phyloP scores from a whole-genome alignment of 2,113 vertebrate genomes.

The Plotosus lineatus region DNA sequence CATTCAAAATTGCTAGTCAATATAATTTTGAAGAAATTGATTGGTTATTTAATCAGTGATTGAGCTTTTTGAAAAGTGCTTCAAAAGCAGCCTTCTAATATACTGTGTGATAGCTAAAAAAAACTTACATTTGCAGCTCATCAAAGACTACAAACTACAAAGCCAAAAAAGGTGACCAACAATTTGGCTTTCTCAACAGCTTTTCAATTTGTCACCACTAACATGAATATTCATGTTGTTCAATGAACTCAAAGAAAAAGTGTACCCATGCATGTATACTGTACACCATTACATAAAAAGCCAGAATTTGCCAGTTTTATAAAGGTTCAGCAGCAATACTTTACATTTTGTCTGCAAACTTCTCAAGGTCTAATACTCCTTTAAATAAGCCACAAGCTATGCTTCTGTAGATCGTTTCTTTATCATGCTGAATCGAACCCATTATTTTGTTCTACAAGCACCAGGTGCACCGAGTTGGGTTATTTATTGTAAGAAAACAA shows the following conservation, averaged over 20 bases:
- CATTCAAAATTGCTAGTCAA: background rate
- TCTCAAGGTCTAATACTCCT: background rate
- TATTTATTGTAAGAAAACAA: conserved; percentile 1
- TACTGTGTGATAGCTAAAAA: background rate
- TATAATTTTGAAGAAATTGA: background rate
- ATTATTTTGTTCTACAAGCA: background rate
- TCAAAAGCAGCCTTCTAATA: background rate
- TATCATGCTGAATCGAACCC: background rate
- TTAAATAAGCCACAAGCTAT: background rate
- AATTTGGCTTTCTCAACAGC: background rate
- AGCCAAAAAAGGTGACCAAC: no score
- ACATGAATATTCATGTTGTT: background rate
- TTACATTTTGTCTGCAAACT: background rate
- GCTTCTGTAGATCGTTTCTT: background rate
- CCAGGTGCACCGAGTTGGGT: background rate
- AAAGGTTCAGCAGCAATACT: no score
- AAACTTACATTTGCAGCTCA: background rate
- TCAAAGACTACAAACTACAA: background rate
- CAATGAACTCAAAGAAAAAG: no score
- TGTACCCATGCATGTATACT: no score
- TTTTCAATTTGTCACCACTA: background rate
- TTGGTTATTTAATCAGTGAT: background rate
- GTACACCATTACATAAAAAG: no score
- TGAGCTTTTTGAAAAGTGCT: background rate
- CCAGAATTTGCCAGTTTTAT: no score